phyloP scores from a whole-genome alignment of 2,797 vertebrate species.

The Nyctibius grandis region DNA sequence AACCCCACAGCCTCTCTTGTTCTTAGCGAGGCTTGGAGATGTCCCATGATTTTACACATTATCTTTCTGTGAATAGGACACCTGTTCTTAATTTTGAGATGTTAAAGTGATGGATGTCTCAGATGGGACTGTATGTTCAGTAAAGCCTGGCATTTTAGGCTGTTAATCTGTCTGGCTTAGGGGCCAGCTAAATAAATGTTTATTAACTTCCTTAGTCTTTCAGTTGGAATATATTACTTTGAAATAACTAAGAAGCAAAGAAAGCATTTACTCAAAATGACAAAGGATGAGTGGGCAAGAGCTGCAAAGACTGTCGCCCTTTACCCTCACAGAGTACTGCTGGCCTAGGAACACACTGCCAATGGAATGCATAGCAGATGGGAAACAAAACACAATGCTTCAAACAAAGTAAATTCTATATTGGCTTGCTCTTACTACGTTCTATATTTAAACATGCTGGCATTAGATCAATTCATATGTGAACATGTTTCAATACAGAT shows the following conservation, averaged over 20 bases:
- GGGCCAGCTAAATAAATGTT: neutral
- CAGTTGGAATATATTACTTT: neutral
- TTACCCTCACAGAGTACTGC: neutral
- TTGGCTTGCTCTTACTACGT: neutral
- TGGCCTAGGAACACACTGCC: neutral
- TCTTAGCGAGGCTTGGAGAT: neutral
- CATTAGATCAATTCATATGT: fast-evolving
- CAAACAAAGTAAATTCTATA: neutral
- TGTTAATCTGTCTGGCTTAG: neutral
- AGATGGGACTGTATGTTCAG: neutral
- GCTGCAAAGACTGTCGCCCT: neutral
- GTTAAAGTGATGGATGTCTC: neutral
- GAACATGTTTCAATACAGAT: fast-evolving
- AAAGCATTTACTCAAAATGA: neutral
- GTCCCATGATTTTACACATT: neutral
- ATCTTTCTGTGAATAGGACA: neutral
- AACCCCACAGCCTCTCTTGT: neutral
- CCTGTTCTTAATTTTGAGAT: neutral
- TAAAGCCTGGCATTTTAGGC: neutral
- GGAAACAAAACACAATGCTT: neutral
- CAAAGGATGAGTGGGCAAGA: neutral
- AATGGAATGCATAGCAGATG: neutral
- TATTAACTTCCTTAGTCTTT: neutral
- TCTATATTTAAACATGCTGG: neutral
- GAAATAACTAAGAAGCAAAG: neutral